A percentile compares a stretch with the other conserved stretches of the same genome.
Evolutionary conservation across 2,113 vertebrate species (phyloP).

Genomic region (Tricholaema leucomelas): DNA sequence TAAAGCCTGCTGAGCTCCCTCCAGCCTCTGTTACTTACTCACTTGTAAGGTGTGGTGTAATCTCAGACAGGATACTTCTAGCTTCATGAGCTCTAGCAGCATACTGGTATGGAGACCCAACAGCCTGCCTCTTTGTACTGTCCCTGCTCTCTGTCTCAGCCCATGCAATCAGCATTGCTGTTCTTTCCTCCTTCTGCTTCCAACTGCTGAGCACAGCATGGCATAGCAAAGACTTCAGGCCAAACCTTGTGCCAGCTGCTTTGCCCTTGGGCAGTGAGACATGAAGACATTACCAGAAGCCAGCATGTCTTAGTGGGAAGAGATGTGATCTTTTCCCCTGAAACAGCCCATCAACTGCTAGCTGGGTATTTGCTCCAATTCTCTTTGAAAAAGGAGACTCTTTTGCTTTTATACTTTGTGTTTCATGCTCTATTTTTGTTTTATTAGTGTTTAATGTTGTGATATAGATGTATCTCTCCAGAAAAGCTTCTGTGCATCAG

Average conservation of each 20-base stretch:
- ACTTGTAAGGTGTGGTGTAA: not conserved
- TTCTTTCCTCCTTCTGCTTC: not conserved
- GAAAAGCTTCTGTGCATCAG: constrained; percentile 1
- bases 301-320: not conserved
- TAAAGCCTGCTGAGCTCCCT: not conserved
- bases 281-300: not conserved
- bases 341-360: not conserved
- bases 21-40: not conserved
- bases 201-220: not conserved
- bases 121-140: not conserved
- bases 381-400: not conserved
- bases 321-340: not conserved
- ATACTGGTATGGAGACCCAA: not conserved
- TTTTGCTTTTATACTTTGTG: not conserved
- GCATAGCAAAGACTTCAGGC: not conserved
- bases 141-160: not conserved
- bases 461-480: constrained; percentile 2
- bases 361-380: not conserved
- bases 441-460: not conserved
- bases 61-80: not conserved
- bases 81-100: not conserved
- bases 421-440: not conserved
- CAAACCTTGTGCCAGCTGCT: not conserved
- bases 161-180: not conserved
- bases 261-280: accelerated